Conservation (phyloP, 2,797 vertebrate genomes). For the Notamacropus eugenii region DNA sequence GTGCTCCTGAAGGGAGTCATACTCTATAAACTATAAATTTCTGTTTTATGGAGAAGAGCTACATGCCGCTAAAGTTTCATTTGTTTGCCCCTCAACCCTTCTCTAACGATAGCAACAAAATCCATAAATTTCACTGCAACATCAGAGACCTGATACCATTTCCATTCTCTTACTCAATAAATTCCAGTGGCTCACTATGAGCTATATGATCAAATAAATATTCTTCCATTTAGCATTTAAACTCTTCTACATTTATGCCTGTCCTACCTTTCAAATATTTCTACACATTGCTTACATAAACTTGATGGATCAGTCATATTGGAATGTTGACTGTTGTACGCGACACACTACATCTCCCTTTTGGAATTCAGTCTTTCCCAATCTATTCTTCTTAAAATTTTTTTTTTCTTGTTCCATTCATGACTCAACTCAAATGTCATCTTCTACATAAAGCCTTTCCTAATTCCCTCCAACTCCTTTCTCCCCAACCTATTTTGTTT, state of each 20-base stretch:
- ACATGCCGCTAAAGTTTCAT: neutral
- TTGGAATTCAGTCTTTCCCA: neutral
- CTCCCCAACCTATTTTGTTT: neutral
- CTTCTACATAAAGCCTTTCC: neutral
- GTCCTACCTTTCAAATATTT: neutral
- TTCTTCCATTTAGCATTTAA: neutral
- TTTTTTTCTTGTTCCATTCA: neutral
- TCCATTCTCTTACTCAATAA: neutral
- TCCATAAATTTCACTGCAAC: neutral
- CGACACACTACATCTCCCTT: neutral
- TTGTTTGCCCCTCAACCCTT: neutral
- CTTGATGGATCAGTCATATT: neutral
- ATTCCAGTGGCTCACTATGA: neutral
- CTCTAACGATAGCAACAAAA: neutral
- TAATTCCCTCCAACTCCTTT: neutral
- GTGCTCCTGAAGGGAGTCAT: neutral
- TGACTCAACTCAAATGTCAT: neutral
- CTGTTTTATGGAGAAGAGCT: neutral
- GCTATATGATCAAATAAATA: neutral
- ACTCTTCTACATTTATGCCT: neutral
- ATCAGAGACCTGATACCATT: neutral
- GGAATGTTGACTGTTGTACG: neutral
- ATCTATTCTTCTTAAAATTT: neutral
- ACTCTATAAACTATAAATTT: neutral
- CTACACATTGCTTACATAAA: neutral